Evolutionary conservation across 1,140 invertebrate genomes (phyloP).

Genomic region (Delia radicum): DNA sequence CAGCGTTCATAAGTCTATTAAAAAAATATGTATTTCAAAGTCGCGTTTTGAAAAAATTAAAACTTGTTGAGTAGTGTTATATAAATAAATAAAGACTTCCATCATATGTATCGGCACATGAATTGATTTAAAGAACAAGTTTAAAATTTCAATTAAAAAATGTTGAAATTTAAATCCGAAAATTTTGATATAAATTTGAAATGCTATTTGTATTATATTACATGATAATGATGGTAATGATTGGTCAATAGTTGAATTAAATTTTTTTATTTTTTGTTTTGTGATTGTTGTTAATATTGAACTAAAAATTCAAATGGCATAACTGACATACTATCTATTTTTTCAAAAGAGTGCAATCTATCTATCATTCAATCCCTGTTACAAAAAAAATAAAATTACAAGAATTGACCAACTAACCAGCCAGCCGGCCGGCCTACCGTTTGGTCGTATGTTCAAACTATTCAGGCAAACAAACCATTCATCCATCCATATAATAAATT

Average conservation of each 20-base stretch:
- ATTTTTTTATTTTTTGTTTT: neutral
- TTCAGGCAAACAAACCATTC: neutral
- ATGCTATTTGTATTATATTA: too few species aligned
- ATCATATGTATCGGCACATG: too few species aligned
- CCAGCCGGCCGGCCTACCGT: neutral
- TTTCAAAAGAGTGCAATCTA: neutral
- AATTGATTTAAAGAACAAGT: too few species aligned
- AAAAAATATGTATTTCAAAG: too few species aligned
- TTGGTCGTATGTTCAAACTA: neutral
- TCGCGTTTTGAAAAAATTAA: too few species aligned
- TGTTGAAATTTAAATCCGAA: too few species aligned
- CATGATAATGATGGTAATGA: neutral
- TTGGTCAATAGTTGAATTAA: neutral
- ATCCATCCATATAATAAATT: conserved; percentile 19
- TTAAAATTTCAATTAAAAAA: too few species aligned
- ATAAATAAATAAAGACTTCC: too few species aligned
- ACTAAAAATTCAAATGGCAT: conserved; percentile 11
- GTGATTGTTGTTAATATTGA: conserved; percentile 7
- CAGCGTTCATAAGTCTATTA: too few species aligned
- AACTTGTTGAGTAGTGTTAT: too few species aligned
- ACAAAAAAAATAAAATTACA: neutral
- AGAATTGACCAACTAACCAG: neutral
- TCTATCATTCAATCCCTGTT: neutral
- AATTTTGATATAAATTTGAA: too few species aligned
- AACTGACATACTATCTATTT: conserved; percentile 11